These are phyloP conservation scores for Oxyruncus cristatus DNA, from an alignment of 2,113 vertebrate genomes.

Conservation along the genomic window DNA sequence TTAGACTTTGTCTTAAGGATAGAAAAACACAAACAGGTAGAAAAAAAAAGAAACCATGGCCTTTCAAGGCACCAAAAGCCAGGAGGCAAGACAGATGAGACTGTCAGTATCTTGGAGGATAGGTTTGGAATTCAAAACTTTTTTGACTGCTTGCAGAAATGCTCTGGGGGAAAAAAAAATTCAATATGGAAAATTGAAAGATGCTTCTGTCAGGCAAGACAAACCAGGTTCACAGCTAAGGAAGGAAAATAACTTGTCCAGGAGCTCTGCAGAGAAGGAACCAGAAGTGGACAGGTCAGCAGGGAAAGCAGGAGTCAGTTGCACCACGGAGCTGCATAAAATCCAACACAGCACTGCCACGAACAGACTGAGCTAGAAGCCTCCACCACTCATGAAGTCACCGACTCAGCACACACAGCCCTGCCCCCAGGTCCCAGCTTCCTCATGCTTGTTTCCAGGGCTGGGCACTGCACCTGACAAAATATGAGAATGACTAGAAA, in stretches of 20 bases:
- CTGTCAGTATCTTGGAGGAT: background rate
- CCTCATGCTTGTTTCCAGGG: background rate
- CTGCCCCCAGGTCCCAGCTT: background rate
- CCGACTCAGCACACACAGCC: background rate
- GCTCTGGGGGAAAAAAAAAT: accelerated
- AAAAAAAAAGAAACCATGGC: background rate
- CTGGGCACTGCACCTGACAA: background rate
- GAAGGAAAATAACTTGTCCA: background rate
- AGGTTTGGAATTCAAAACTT: background rate
- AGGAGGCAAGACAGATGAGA: conserved; percentile 20
- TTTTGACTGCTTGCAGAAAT: conserved; percentile 1
- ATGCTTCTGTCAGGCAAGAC: background rate
- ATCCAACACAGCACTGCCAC: background rate
- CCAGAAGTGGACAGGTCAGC: background rate
- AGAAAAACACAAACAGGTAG: background rate
- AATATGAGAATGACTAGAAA: background rate
- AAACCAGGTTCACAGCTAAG: background rate
- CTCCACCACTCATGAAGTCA: background rate
- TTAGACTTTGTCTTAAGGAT: background rate
- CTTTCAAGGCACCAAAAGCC: background rate
- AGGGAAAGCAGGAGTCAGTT: background rate
- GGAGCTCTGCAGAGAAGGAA: background rate
- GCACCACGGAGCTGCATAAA: accelerated
- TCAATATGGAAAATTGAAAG: background rate
- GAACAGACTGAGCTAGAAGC: background rate